Base-by-base conservation (phyloP, 2,888 invertebrate species). In the Cloeon dipterum region DNA sequence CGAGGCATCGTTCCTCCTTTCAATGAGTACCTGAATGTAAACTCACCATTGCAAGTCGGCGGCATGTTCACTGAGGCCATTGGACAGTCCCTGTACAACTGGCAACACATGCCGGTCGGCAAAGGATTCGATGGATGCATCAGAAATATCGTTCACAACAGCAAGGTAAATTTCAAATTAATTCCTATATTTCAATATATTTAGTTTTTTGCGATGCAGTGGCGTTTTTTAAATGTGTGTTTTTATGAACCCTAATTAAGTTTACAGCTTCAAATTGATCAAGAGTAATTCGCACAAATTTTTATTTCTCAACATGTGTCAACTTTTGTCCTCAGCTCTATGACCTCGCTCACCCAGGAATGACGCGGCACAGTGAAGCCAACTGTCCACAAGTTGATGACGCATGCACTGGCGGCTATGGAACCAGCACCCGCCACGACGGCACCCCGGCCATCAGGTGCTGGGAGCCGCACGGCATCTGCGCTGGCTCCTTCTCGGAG, bases 81-180 rank as follows among this genome's bases (percentile, higher is more conserved):
- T 50, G 86, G 86, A 49, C 83, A 83, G 1, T 74, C 77, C 1
- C 73, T 78, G 45, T 88, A 83, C 55, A 76, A 77, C 48, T 88
- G 88, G 88, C 81, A 83, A 46, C 79, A 81, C 47, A 79, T 82
- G 68, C 86, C 86, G 2, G 75, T 77, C 32, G 81, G 82, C 2
- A 78, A 81, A 58, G 81, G 82, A 17, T 94, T 96, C 54, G 83
- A 86, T 52, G 98, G 98, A 10, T 98, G 98, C 58, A 82, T 98
- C 42, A 68, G 86, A 48, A 93, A 98, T 55, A 63, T 98, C 35
- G 75, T 91, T 50, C 91, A 96, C 52, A 94, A 98, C 52, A 91
- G 91, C 49, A 85, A 55, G 43, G 50, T 52, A 44, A 32, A 38
- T 18, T 10, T 34, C n/a, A n/a, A n/a, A n/a, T n/a, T n/a, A n/a